A percentile compares a stretch with the other conserved stretches of the same genome.
Conservation (phyloP, 2,113 vertebrate species). For the Progne subis region DNA sequence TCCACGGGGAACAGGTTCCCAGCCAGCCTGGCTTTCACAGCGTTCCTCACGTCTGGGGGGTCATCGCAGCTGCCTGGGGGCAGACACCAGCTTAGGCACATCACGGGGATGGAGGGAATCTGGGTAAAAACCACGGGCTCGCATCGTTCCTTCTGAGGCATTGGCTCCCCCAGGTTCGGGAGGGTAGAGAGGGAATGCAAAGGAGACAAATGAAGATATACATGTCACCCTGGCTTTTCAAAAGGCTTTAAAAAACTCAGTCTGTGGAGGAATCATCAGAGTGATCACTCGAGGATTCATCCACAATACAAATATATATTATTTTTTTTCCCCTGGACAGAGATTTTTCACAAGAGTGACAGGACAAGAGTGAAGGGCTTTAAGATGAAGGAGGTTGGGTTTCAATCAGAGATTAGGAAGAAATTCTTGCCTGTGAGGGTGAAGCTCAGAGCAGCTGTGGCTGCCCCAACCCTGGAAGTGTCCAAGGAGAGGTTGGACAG, state of each 20-base stretch:
- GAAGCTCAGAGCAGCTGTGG: not conserved
- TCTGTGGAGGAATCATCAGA: too few species aligned
- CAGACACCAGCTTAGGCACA: not conserved
- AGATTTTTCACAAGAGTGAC: not conserved
- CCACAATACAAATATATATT: too few species aligned
- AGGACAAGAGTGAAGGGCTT: not conserved
- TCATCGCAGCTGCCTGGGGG: conserved; percentile 19
- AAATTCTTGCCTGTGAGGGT: not conserved
- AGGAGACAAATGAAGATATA: not conserved
- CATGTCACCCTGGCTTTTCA: too few species aligned
- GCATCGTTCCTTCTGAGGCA: accelerated
- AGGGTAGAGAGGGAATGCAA: not conserved
- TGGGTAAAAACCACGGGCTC: accelerated
- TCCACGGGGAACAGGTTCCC: conserved; percentile 26
- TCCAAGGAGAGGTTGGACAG: not conserved
- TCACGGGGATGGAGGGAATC: not conserved
- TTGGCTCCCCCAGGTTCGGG: accelerated
- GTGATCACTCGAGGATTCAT: too few species aligned
- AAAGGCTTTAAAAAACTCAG: too few species aligned
- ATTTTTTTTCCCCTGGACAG: not conserved
- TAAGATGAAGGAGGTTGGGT: not conserved
- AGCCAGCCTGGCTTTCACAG: not conserved
- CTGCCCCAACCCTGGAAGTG: not conserved
- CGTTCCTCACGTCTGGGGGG: not conserved
- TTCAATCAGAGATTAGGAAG: not conserved